phyloP scores from a whole-genome alignment of 2,888 invertebrate genomes.

The Cecidostiba fungosa region DNA sequence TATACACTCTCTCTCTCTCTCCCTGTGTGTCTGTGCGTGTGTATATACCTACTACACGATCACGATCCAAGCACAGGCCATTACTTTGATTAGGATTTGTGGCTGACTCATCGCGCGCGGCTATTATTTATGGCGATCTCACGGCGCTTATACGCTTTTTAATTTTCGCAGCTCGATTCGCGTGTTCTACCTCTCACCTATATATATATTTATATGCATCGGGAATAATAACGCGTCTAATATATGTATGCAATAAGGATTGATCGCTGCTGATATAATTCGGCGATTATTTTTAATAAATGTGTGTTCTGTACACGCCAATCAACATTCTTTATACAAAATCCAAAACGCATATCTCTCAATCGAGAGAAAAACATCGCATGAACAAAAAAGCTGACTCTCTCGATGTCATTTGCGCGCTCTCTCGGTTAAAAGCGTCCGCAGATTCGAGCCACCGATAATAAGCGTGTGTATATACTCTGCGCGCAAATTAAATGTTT shows the following conservation, averaged over 20 bases:
- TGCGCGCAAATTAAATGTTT: constrained; percentile 32
- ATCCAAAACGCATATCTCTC: neutral
- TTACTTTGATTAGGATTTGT: constrained; percentile 78
- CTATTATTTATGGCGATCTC: constrained; percentile 69
- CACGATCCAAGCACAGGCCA: constrained; percentile 59
- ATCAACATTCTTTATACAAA: neutral
- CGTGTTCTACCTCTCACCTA: neutral
- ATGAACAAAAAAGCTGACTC: too few species aligned
- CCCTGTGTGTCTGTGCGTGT: constrained; percentile 1
- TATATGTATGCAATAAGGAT: neutral
- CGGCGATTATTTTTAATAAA: too few species aligned
- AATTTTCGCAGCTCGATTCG: constrained; percentile 47
- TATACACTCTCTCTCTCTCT: constrained; percentile 8
- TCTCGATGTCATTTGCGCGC: neutral
- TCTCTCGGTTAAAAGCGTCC: too few species aligned
- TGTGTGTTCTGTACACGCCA: too few species aligned
- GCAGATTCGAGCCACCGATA: neutral
- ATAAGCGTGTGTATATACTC: too few species aligned
- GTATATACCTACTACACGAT: constrained; percentile 8
- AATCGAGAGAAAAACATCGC: neutral
- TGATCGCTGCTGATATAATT: neutral
- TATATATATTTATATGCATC: neutral
- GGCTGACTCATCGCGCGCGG: constrained; percentile 71
- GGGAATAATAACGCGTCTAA: too few species aligned
- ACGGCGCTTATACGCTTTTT: constrained; percentile 38